Evolutionary conservation across 2,888 invertebrate species (phyloP).

Genomic region (Conus canariensis): DNA sequence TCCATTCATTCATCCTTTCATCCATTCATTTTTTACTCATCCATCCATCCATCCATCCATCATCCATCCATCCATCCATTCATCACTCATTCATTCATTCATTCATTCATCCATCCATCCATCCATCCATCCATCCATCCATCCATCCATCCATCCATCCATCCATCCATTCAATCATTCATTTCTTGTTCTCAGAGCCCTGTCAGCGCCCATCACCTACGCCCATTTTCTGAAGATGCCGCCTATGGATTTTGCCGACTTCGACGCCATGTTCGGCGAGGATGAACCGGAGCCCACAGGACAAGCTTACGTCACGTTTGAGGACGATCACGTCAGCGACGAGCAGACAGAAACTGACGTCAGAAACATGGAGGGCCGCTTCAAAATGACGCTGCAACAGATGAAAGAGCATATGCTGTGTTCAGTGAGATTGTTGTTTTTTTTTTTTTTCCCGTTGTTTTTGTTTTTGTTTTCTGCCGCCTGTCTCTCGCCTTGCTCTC

Average conservation of each 20-base stretch:
- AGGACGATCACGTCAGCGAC: constrained; percentile 72
- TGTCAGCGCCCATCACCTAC: constrained; percentile 73
- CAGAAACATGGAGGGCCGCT: constrained; percentile 74
- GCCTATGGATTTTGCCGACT: constrained; percentile 64
- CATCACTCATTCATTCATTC: not conserved
- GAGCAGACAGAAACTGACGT: constrained; percentile 76
- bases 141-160: too few species aligned
- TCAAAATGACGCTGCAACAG: constrained; percentile 76
- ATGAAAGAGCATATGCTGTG: constrained; percentile 75
- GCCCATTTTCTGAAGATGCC: constrained; percentile 66
- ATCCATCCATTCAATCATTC: not conserved
- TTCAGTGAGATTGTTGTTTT: constrained; percentile 62
- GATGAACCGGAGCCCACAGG: constrained; percentile 69
- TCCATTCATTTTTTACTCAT: too few species aligned
- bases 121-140: too few species aligned
- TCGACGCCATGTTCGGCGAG: constrained; percentile 73
- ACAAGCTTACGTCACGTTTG: constrained; percentile 72
- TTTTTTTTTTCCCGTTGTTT: not conserved
- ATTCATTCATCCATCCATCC: too few species aligned
- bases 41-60: too few species aligned
- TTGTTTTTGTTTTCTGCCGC: not conserved
- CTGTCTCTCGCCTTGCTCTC: too few species aligned
- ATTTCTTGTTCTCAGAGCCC: not conserved
- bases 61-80: too few species aligned
- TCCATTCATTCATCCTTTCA: too few species aligned